Conservation (phyloP, 2,797 vertebrate genomes). For the Falco biarmicus region DNA sequence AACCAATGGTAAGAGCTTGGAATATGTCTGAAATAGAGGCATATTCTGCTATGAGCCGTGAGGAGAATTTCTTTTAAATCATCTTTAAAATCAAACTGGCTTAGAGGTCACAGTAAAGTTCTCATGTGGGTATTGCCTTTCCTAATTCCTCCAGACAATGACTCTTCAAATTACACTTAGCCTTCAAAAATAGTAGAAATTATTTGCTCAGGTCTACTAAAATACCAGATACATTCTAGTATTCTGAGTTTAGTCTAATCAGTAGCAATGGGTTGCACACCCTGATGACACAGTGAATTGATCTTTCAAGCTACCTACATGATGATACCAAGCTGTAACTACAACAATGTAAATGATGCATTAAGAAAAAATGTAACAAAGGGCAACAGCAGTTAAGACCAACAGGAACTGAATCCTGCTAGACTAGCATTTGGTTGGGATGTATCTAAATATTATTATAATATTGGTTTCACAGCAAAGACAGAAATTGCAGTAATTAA, state of each 20-base stretch:
- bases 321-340: not conserved
- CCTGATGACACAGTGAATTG: not conserved
- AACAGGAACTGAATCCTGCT: not conserved
- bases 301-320: not conserved
- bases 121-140: not conserved
- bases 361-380: not conserved
- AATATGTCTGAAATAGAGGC: not conserved
- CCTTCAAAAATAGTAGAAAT: not conserved
- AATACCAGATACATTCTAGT: not conserved
- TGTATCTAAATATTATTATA: not conserved
- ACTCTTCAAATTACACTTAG: not conserved
- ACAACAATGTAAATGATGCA: not conserved
- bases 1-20: not conserved
- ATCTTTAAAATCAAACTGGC: not conserved
- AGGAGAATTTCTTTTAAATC: not conserved
- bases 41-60: not conserved
- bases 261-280: slow-evolving; percentile 46
- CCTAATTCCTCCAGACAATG: not conserved
- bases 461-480: not conserved
- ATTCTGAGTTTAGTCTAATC: slow-evolving; percentile 52
- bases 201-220: not conserved
- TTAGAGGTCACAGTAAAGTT: not conserved
- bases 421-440: not conserved
- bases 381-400: not conserved
- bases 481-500: not conserved